These are phyloP conservation scores for Spheniscus humboldti DNA, from an alignment of 2,797 vertebrate species.

Conservation along the genomic window DNA sequence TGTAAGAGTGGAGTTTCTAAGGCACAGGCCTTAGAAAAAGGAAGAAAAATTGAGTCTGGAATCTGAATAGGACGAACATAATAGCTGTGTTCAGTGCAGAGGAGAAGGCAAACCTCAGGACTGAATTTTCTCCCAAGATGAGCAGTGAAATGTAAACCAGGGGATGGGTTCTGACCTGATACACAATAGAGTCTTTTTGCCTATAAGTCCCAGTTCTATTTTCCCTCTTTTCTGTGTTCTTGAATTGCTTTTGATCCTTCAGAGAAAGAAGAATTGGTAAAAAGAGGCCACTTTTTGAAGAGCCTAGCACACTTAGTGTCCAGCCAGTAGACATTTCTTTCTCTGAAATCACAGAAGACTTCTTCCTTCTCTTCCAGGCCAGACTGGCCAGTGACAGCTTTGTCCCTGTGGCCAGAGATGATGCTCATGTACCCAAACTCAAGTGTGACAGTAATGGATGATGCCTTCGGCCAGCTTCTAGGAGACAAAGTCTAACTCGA, in stretches of 20 bases:
- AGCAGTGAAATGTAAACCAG: background rate
- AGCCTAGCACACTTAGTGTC: background rate
- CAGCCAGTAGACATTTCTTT: background rate
- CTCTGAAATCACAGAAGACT: background rate
- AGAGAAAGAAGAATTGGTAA: background rate
- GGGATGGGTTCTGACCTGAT: background rate
- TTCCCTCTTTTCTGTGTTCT: background rate
- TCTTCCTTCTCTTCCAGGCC: background rate
- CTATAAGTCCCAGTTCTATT: background rate
- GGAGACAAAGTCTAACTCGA: background rate
- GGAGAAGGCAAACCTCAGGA: background rate
- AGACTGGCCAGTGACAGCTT: background rate
- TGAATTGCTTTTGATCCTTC: background rate
- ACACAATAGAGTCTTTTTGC: background rate
- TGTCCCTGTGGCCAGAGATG: background rate
- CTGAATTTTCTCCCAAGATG: background rate
- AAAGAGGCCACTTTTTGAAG: background rate
- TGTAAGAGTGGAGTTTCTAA: background rate
- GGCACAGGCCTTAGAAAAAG: background rate
- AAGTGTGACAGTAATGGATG: background rate
- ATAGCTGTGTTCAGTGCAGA: background rate
- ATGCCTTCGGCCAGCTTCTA: background rate
- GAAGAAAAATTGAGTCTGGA: background rate
- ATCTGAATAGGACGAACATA: conserved; percentile 22
- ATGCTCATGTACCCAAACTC: background rate